Conservation (phyloP, 2,113 vertebrate species). For the Menidia beryllina region DNA sequence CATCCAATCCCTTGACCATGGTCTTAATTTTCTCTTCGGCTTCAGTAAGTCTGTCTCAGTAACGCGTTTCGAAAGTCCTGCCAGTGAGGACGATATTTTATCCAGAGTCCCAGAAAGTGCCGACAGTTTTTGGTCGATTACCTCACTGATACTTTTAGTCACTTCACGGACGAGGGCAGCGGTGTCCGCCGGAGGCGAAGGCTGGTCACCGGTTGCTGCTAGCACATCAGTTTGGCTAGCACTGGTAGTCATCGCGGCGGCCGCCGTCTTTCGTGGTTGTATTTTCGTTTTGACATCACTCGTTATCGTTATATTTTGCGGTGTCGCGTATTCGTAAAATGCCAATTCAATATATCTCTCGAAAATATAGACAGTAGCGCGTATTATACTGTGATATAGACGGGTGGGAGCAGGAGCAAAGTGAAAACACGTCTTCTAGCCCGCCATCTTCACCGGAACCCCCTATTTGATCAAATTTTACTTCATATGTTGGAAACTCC, state of each 20-base stretch:
- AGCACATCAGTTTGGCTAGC: background rate
- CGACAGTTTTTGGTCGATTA: background rate
- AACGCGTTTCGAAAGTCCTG: background rate
- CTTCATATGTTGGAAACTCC: too few relatives aligned
- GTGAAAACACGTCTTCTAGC: background rate
- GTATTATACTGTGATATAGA: too few relatives aligned
- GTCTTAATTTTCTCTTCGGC: background rate
- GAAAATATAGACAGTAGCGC: background rate
- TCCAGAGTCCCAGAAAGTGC: background rate
- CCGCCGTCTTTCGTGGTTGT: background rate
- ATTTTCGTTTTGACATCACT: constrained; percentile 1
- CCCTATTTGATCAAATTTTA: too few relatives aligned
- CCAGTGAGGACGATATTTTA: background rate
- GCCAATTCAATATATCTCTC: background rate
- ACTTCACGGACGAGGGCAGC: too few relatives aligned
- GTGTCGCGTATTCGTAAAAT: background rate
- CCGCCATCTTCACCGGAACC: background rate
- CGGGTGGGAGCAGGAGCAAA: background rate
- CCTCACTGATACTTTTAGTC: too few relatives aligned
- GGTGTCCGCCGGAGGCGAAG: background rate
- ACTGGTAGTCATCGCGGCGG: background rate
- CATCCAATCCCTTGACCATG: background rate
- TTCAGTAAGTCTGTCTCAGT: background rate
- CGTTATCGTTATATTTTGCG: background rate
- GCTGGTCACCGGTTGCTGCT: background rate